Evolutionary conservation across 2,797 vertebrate genomes (phyloP).

Genomic region (Chelidonichthys spinosus): DNA sequence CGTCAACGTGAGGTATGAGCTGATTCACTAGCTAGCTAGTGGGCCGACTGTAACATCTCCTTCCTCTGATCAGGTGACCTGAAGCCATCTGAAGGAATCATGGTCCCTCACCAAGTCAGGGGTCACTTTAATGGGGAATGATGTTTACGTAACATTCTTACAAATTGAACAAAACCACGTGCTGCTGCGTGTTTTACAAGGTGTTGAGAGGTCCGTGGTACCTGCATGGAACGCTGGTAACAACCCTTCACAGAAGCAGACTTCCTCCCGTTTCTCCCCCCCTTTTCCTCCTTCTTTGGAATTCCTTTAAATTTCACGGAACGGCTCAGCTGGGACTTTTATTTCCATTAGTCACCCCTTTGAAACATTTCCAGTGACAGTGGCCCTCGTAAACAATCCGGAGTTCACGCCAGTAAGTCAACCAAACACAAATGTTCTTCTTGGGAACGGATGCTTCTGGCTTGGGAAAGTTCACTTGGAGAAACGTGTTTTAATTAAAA

Average conservation of each 20-base stretch:
- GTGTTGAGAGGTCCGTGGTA: slow-evolving; percentile 60
- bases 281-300: slow-evolving; percentile 16
- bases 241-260: slow-evolving; percentile 18
- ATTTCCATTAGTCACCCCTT: slow-evolving; percentile 23
- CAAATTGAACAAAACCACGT: slow-evolving; percentile 37
- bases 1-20: background rate
- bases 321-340: slow-evolving; percentile 35
- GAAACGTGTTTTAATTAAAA: slow-evolving; percentile 53
- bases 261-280: slow-evolving; percentile 29
- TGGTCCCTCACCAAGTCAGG: slow-evolving; percentile 47
- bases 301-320: slow-evolving; percentile 31
- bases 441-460: slow-evolving; percentile 30
- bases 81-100: slow-evolving; percentile 57
- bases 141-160: slow-evolving; percentile 48
- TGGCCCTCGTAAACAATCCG: slow-evolving; percentile 46
- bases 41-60: background rate
- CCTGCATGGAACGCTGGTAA: slow-evolving; percentile 24
- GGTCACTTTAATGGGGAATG: slow-evolving; percentile 47
- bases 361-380: slow-evolving; percentile 34
- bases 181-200: slow-evolving; percentile 56
- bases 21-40: background rate
- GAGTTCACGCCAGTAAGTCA: slow-evolving; percentile 33
- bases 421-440: slow-evolving; percentile 34
- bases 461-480: slow-evolving; percentile 19
- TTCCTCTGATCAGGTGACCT: slow-evolving; percentile 37